Evolutionary conservation across 2,113 vertebrate species (phyloP).

Genomic region (Megalops atlanticus): DNA sequence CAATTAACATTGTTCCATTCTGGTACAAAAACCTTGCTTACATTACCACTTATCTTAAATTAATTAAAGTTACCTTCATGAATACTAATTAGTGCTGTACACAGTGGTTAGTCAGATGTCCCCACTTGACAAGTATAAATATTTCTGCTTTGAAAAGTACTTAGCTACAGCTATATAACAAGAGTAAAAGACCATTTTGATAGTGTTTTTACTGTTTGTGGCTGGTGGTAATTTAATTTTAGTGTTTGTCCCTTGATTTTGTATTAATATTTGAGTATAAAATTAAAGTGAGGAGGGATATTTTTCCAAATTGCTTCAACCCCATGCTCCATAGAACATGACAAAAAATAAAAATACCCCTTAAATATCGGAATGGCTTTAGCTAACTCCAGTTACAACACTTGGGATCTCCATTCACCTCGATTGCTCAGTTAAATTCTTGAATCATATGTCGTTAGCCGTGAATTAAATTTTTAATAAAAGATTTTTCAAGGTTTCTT

Average conservation of each 20-base stretch:
- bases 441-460: background rate
- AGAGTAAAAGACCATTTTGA: background rate
- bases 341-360: background rate
- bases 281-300: background rate
- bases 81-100: slow-evolving; percentile 27
- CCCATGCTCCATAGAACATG: background rate
- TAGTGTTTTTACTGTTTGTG: background rate
- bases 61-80: slow-evolving; percentile 17
- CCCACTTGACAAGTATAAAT: background rate
- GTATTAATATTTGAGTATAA: background rate
- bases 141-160: background rate
- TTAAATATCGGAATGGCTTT: background rate
- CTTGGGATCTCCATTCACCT: background rate
- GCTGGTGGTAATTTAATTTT: background rate
- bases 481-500: background rate
- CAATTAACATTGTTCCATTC: slow-evolving; percentile 36
- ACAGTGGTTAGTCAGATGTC: background rate
- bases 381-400: slow-evolving; percentile 14
- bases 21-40: slow-evolving; percentile 13
- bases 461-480: slow-evolving; percentile 16
- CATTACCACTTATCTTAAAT: slow-evolving; percentile 3
- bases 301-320: background rate
- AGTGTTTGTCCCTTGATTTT: background rate
- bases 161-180: background rate
- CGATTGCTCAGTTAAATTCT: slow-evolving; percentile 15